Evolutionary conservation across 2,797 vertebrate genomes (phyloP).

Genomic region (Spinus olivaceus): DNA sequence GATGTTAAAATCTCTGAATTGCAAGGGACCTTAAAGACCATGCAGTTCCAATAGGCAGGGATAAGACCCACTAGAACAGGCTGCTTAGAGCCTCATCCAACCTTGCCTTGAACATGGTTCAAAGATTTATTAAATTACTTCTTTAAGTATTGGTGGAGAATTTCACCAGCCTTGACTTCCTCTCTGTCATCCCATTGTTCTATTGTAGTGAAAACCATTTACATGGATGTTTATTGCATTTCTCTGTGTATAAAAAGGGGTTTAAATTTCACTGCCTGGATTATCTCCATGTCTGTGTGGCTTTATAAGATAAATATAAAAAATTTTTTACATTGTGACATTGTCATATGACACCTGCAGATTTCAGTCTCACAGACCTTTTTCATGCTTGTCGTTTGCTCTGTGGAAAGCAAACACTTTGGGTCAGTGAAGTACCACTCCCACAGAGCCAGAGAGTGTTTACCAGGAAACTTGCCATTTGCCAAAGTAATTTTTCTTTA

Average conservation of each 20-base stretch:
- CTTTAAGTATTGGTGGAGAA: not conserved
- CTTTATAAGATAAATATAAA: not conserved
- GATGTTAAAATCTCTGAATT: not conserved
- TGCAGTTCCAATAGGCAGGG: not conserved
- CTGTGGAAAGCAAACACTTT: not conserved
- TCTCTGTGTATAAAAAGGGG: not conserved
- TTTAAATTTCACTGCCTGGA: not conserved
- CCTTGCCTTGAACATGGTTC: not conserved
- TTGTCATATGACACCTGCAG: not conserved
- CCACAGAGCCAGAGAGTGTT: not conserved
- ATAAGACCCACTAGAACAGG: not conserved
- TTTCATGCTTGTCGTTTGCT: not conserved
- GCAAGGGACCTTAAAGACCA: not conserved
- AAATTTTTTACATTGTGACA: not conserved
- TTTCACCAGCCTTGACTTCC: not conserved
- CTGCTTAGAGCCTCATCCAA: not conserved
- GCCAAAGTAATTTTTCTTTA: not conserved
- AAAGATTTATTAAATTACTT: not conserved
- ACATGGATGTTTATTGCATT: not conserved
- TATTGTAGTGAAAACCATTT: not conserved
- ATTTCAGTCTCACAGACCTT: not conserved
- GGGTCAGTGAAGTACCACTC: not conserved
- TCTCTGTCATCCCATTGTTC: not conserved
- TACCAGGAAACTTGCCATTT: conserved; percentile 27
- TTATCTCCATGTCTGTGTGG: not conserved